These are phyloP conservation scores for Irena cyanogastra DNA, from an alignment of 2,113 vertebrate species.

Conservation along the genomic window DNA sequence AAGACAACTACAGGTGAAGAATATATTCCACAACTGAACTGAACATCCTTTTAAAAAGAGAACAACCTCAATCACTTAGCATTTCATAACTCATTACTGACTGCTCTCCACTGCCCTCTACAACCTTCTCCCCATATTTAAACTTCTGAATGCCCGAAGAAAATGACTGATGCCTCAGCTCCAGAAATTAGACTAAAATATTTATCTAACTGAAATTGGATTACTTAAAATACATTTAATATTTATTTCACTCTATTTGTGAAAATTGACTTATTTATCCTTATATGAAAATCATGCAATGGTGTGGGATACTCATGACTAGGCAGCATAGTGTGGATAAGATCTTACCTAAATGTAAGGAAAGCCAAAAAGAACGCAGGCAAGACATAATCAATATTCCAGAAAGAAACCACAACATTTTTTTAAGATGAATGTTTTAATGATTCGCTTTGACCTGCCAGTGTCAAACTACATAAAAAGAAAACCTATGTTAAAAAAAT, in stretches of 20 bases:
- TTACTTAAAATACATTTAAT: background rate
- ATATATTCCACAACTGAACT: background rate
- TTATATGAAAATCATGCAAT: background rate
- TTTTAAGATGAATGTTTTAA: background rate
- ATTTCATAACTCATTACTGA: background rate
- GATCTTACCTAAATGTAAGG: background rate
- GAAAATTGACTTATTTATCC: background rate
- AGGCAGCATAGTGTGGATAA: background rate
- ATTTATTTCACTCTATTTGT: background rate
- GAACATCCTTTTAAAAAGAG: background rate
- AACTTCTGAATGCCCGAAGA: background rate
- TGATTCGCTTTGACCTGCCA: background rate
- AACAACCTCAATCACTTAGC: background rate
- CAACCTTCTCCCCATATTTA: background rate
- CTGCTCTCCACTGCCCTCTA: background rate
- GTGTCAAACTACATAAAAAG: background rate
- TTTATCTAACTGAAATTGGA: background rate
- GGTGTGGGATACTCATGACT: background rate
- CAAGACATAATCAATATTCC: background rate
- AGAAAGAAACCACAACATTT: background rate
- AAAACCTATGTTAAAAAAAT: background rate
- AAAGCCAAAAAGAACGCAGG: background rate
- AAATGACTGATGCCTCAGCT: fast-evolving
- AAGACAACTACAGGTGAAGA: background rate
- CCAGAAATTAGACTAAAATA: background rate